Base-by-base conservation (phyloP, 1,140 invertebrate genomes). In the Ephestia elutella region DNA sequence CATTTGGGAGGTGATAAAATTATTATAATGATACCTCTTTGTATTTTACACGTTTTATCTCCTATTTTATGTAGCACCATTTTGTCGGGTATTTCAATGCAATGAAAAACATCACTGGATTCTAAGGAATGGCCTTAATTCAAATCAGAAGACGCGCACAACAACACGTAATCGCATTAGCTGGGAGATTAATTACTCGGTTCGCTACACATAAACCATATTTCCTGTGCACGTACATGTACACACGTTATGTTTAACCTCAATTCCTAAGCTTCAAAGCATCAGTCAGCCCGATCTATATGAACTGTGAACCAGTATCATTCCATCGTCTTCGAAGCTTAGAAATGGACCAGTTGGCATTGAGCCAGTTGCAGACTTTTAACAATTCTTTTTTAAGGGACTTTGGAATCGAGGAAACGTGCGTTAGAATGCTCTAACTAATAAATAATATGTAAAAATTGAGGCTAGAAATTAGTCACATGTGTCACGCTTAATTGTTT, bases 301-400 rank as follows among this genome's bases (percentile, higher is more conserved):
- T 72, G 80, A 83, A 78, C 75, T 76, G 74, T 78, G 77, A 83
- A 85, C 75, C 72, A 71, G 63, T 78, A 81, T 82, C 74, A 78
- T 74, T 80, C 73, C 69, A 60, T 59, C 66, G 68, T 71, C 65
- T 73, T 68, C 71, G 63, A 63, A 63, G 62, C 72, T 77, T 69
- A 73, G 80, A 84, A 82, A 86, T 84, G 80, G 72, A 81, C 73
- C 70, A 76, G 66, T 75, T 86, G 84, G 84, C 77, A 57, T n/a
- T 5, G 8, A 38, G 80, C 84, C 84, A 87, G 78, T 38, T 56
- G 72, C 62, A 71, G 59, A 67, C 66, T 77, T 70, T 75, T 73
- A 75, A 72, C 69, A 66, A 32, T 64, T 70, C 71, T 73, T 75
- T 72, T 82, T 73, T 59, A 25, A 71, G 62, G 64, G 59, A 66